These are phyloP conservation scores for Brachyalestes nurse DNA, from an alignment of 2,797 vertebrate genomes.

Conservation along the genomic window DNA sequence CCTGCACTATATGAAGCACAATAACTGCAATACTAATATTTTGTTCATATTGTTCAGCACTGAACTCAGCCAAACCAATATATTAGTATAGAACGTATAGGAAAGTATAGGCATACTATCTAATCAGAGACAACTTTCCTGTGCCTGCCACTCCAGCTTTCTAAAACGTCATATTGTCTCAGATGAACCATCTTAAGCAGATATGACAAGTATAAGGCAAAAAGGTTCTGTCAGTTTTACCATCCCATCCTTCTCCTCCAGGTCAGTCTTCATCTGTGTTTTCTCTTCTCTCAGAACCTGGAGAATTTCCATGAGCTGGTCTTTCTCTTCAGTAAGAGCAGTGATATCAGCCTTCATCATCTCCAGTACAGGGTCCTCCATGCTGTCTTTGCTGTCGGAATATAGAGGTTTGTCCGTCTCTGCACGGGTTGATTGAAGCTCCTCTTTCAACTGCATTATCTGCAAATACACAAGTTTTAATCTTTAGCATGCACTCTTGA, in stretches of 20 bases:
- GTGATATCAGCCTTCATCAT: slow-evolving; percentile 59
- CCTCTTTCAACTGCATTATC: slow-evolving; percentile 31
- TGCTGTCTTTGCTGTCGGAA: slow-evolving; percentile 3
- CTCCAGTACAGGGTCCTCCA: slow-evolving; percentile 41
- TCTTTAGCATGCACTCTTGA: neutral
- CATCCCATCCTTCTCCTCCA: slow-evolving; percentile 69
- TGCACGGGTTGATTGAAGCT: slow-evolving; percentile 28
- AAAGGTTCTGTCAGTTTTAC: slow-evolving; percentile 46
- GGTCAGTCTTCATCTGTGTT: slow-evolving; percentile 64
- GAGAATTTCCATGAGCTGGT: slow-evolving; percentile 67
- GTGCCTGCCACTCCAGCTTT: too few relatives aligned
- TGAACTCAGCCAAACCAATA: too few relatives aligned
- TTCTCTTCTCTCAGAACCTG: slow-evolving; percentile 65
- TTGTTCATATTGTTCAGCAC: too few relatives aligned
- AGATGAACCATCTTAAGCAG: too few relatives aligned
- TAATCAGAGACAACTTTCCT: too few relatives aligned
- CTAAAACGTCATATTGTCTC: too few relatives aligned
- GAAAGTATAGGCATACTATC: too few relatives aligned
- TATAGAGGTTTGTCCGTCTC: slow-evolving; percentile 53
- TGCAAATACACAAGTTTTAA: neutral
- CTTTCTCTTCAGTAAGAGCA: slow-evolving; percentile 69
- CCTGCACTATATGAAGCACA: too few relatives aligned
- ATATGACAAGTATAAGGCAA: too few relatives aligned
- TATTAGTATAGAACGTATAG: too few relatives aligned
- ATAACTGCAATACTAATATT: too few relatives aligned